Percentiles rank a stretch among this genome's conserved stretches.
phyloP scores from a whole-genome alignment of 2,797 vertebrate genomes.

The Nyctibius grandis region DNA sequence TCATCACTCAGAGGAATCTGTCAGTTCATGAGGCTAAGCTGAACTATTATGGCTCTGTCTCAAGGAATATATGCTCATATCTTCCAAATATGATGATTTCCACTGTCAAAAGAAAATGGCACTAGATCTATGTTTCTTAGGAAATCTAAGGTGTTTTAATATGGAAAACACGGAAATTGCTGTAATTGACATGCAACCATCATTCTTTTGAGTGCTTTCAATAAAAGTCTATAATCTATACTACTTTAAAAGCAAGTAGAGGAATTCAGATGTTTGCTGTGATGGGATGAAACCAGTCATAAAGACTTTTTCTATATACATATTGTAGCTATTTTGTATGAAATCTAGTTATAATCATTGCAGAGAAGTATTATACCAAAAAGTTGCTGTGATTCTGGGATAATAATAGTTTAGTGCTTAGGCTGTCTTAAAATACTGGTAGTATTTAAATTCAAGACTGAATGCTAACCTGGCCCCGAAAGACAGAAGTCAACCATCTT shows the following conservation, averaged over 20 bases:
- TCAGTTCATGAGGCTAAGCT: not conserved
- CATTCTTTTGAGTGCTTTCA: not conserved
- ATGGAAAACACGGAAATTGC: not conserved
- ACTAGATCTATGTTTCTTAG: not conserved
- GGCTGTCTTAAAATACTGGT: not conserved
- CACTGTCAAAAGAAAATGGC: not conserved
- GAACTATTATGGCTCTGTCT: not conserved
- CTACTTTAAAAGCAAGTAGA: not conserved
- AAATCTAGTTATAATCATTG: not conserved
- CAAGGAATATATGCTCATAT: not conserved
- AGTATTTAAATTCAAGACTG: not conserved
- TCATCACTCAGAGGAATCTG: slow-evolving; percentile 8
- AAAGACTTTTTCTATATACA: not conserved
- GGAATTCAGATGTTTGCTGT: not conserved
- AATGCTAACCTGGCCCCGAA: not conserved
- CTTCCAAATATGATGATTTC: not conserved
- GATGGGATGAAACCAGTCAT: not conserved
- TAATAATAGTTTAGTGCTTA: not conserved
- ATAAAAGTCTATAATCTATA: not conserved
- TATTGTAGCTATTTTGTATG: not conserved
- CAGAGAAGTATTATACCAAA: not conserved
- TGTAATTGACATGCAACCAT: not conserved
- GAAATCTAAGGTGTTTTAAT: not conserved
- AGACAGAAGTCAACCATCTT: not conserved
- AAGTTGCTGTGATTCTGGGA: not conserved